These are phyloP conservation scores for Polia nebulosa DNA, from an alignment of 2,888 invertebrate species.

Conservation along the genomic window DNA sequence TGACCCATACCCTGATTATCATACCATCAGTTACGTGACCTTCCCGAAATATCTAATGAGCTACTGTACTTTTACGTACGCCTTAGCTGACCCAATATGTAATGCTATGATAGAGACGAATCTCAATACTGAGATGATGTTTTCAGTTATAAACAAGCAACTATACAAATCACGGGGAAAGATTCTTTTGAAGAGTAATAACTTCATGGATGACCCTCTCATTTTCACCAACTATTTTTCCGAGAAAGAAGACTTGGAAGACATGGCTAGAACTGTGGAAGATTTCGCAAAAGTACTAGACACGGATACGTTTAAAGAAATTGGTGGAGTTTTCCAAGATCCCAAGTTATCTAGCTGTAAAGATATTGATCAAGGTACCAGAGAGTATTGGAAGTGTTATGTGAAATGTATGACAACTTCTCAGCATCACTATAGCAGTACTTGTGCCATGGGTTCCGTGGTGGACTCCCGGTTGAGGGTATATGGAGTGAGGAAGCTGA, in stretches of 20 bases:
- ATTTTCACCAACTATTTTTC: conserved; percentile 74
- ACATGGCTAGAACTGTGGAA: conserved; percentile 46
- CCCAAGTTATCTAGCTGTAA: conserved; percentile 37
- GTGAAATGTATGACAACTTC: conserved; percentile 34
- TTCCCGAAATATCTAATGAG: conserved; percentile 27
- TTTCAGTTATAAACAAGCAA: conserved; percentile 68
- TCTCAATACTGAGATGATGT: conserved; percentile 67
- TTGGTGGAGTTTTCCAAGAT: conserved; percentile 45
- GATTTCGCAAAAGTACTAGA: conserved; percentile 46
- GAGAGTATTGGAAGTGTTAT: conserved; percentile 58
- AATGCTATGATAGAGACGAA: conserved; percentile 61
- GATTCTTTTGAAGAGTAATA: conserved; percentile 69
- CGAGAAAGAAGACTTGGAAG: conserved; percentile 55
- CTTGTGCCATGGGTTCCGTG: conserved; percentile 60
- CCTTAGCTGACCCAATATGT: conserved; percentile 68
- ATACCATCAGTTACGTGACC: conserved; percentile 29
- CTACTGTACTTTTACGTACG: conserved; percentile 47
- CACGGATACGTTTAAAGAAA: conserved; percentile 44
- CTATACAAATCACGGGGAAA: conserved; percentile 75
- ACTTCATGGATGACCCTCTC: conserved; percentile 71
- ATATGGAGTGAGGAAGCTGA: conserved; percentile 52
- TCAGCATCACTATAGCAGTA: conserved; percentile 50
- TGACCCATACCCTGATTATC: conserved; percentile 42
- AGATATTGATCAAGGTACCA: conserved; percentile 4
- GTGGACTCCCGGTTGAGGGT: conserved; percentile 56